Conservation (phyloP, 2,888 invertebrate species). For the Allygus modestus region DNA sequence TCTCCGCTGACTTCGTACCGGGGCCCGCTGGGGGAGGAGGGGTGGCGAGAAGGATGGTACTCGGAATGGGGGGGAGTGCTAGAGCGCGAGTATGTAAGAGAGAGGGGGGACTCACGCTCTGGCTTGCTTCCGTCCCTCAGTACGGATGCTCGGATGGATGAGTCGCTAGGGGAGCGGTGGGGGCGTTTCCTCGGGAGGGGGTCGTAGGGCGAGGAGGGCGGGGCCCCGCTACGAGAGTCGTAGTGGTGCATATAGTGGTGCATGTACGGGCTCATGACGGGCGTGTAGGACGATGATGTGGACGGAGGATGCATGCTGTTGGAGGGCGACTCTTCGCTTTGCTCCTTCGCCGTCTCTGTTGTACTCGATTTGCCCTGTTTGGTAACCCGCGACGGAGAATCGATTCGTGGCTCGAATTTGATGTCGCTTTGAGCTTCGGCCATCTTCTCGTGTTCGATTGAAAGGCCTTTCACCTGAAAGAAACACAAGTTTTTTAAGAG, state of each 20-base stretch:
- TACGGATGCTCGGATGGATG: conserved; percentile 83
- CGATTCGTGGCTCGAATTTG: conserved; percentile 69
- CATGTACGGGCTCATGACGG: conserved; percentile 76
- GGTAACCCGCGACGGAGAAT: conserved; percentile 72
- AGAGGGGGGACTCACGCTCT: conserved; percentile 70
- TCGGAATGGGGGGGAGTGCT: conserved; percentile 74
- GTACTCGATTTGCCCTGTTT: conserved; percentile 59
- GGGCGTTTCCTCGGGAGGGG: conserved; percentile 77
- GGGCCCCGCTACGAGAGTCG: conserved; percentile 61
- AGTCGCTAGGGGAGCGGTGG: conserved; percentile 78
- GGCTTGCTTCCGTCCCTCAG: conserved; percentile 79
- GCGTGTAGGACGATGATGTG: conserved; percentile 74
- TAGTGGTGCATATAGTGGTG: conserved; percentile 72
- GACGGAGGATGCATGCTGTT: conserved; percentile 73
- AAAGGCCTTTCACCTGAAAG: conserved; percentile 84
- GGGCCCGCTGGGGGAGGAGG: conserved; percentile 74
- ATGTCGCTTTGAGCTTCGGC: conserved; percentile 78
- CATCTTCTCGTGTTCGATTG: conserved; percentile 85
- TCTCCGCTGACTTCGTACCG: conserved; percentile 52
- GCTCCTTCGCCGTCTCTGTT: conserved; percentile 55
- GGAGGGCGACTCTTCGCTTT: conserved; percentile 38
- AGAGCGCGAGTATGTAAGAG: conserved; percentile 70
- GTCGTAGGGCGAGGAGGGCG: conserved; percentile 75
- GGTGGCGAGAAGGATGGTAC: conserved; percentile 77
- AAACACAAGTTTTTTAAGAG: conserved; percentile 49